Evolutionary conservation across 1,140 invertebrate species (phyloP).

Genomic region (Lepidotrigona ventralis): DNA sequence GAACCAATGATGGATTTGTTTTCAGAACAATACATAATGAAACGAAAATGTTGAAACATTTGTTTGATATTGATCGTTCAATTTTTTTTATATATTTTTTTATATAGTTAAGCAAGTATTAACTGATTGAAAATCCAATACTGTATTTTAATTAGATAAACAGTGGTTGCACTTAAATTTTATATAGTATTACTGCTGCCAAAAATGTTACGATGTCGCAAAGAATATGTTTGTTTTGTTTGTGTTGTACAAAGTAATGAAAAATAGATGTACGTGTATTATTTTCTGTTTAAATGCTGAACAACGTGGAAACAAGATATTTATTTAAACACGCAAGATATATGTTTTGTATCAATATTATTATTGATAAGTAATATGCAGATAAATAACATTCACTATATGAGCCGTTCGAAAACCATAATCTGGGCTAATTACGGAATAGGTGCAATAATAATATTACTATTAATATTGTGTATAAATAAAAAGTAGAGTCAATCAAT

Average conservation of each 20-base stretch:
- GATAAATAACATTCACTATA: no score
- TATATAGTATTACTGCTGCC: background rate
- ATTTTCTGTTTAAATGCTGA: background rate
- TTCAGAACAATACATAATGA: background rate
- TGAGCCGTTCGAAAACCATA: no score
- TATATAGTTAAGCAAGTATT: background rate
- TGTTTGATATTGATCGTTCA: no score
- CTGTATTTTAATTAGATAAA: background rate
- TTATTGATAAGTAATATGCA: background rate
- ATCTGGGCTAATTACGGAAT: no score
- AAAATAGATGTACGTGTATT: background rate
- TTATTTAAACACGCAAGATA: background rate
- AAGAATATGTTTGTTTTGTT: background rate
- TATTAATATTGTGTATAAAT: no score
- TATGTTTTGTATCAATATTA: background rate
- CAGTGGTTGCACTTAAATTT: background rate
- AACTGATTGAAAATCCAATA: background rate
- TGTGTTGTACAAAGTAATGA: background rate
- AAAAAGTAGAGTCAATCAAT: no score
- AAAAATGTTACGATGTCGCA: background rate
- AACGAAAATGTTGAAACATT: background rate
- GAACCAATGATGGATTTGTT: background rate
- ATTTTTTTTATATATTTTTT: background rate
- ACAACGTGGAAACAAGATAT: background rate
- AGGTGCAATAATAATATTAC: no score